phyloP scores from a whole-genome alignment of 1,140 invertebrate genomes.

The Magallana angulata region DNA sequence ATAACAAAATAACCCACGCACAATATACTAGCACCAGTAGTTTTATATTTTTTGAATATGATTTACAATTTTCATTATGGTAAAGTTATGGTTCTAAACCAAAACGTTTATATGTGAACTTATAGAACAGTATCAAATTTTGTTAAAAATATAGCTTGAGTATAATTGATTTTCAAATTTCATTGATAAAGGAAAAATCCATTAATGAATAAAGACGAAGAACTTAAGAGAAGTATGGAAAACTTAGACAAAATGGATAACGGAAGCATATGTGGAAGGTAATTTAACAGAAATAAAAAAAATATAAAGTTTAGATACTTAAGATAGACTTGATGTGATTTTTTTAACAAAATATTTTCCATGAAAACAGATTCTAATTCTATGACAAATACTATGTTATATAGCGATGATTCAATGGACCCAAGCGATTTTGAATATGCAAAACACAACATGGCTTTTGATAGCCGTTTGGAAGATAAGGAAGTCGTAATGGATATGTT shows the following conservation, averaged over 20 bases:
- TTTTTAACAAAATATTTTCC: background rate
- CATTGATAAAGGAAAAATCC: constrained; percentile 8
- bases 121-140: no score
- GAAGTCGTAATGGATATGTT: constrained; percentile 27
- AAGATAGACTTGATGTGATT: background rate
- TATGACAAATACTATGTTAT: background rate
- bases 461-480: background rate
- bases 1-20: no score
- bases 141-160: background rate
- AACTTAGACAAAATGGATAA: constrained; percentile 29
- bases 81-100: no score
- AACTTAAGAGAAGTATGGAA: constrained; percentile 31
- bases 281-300: background rate
- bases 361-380: background rate
- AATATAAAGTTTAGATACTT: no score
- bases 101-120: no score
- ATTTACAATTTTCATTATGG: no score
- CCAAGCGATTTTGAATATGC: constrained; percentile 8
- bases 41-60: no score
- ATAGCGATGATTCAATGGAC: constrained; percentile 20
- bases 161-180: no score
- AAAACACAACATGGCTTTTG: background rate
- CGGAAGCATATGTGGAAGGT: constrained; percentile 6
- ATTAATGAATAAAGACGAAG: constrained; percentile 32
- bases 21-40: no score